Base-by-base conservation (phyloP, 2,888 invertebrate species). In the Pterobdella sp. region DNA sequence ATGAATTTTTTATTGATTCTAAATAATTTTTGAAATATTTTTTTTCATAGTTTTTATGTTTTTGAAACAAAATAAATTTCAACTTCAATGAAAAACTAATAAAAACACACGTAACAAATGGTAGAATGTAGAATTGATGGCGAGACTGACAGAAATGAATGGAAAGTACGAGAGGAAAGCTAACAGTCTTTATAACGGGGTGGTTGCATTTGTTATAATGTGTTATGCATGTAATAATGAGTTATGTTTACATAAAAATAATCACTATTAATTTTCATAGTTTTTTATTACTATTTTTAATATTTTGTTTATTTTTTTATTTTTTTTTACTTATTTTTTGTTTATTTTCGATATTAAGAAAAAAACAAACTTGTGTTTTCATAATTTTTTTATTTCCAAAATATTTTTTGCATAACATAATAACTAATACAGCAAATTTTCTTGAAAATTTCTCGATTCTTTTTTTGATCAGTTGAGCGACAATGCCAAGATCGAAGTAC, bases 61-160 rank as follows among this genome's bases (percentile, higher is more conserved):
- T n/a, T n/a, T n/a, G n/a, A n/a, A n/a, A n/a, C n/a, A n/a, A n/a
- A n/a, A n/a, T n/a, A n/a, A n/a, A n/a, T n/a, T n/a, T n/a, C n/a
- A n/a, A n/a, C n/a, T n/a, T n/a, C n/a, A n/a, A n/a, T n/a, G n/a
- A n/a, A n/a, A n/a, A n/a, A n/a, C n/a, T n/a, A n/a, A n/a, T n/a
- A n/a, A n/a, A n/a, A n/a, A n/a, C n/a, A n/a, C n/a, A n/a, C n/a
- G n/a, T n/a, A n/a, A n/a, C n/a, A n/a, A n/a, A n/a, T n/a, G n/a
- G n/a, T n/a, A 56, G 60, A 56, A 56, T n/a, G 26, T 56, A 56
- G 60, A 56, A 7, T 26, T 56, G n/a, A 56, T 56, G 60, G 7
- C 60, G 4, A 7, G 26, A n/a, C n/a, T 56, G 60, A 56, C n/a
- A 4, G 60, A 56, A 26, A 26, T 56, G 18, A 26, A 3, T 3